Conservation (phyloP, 2,113 vertebrate genomes). For the Petaurus breviceps region DNA sequence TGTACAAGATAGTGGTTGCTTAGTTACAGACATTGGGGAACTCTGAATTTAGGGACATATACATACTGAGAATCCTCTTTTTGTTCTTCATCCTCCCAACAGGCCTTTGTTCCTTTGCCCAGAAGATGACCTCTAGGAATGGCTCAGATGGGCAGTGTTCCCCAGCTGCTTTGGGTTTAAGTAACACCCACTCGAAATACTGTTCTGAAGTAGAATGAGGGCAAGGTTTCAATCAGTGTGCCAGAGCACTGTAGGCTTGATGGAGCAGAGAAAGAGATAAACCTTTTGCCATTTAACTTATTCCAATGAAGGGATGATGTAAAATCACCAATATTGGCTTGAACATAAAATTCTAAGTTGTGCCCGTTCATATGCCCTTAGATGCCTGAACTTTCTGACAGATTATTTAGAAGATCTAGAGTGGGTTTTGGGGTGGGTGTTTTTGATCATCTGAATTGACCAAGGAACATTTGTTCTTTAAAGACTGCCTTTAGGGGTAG, state of each 20-base stretch:
- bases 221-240: slow-evolving; percentile 77
- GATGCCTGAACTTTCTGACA: slow-evolving; percentile 56
- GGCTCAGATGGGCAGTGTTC: slow-evolving; percentile 78
- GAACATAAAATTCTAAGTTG: slow-evolving; percentile 50
- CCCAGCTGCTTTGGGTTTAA: slow-evolving; percentile 71
- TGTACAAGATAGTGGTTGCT: slow-evolving; percentile 31
- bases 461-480: slow-evolving; percentile 15
- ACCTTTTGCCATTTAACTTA: slow-evolving; percentile 62
- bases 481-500: neutral
- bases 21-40: slow-evolving; percentile 59
- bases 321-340: slow-evolving; percentile 56
- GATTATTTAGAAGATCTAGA: slow-evolving; percentile 54
- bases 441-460: slow-evolving; percentile 44
- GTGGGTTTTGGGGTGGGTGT: neutral
- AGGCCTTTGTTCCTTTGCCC: slow-evolving; percentile 70
- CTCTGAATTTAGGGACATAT: slow-evolving; percentile 51
- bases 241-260: slow-evolving; percentile 66
- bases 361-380: slow-evolving; percentile 51
- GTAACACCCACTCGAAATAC: slow-evolving; percentile 74
- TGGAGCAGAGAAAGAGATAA: slow-evolving; percentile 75
- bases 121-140: slow-evolving; percentile 77
- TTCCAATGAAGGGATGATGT: neutral
- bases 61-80: slow-evolving; percentile 59
- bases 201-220: slow-evolving; percentile 72
- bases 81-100: slow-evolving; percentile 67